Percentiles rank a stretch among this genome's conserved stretches.
These are phyloP conservation scores for Cololabis saira DNA, from an alignment of 2,113 vertebrate species.

Conservation along the genomic window DNA sequence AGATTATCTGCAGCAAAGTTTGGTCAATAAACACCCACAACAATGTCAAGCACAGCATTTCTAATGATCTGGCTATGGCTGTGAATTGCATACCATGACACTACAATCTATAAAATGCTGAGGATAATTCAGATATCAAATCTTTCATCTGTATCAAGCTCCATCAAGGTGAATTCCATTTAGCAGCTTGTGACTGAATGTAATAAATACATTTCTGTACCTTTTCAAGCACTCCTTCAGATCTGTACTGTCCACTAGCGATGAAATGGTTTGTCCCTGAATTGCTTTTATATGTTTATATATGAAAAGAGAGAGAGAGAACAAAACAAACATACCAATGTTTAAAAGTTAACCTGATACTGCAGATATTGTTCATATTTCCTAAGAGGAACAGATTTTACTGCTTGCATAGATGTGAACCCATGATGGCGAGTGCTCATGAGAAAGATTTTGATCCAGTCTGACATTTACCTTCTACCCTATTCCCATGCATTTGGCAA, in stretches of 20 bases:
- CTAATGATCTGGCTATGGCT: neutral
- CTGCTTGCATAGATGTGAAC: neutral
- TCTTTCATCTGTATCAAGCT: neutral
- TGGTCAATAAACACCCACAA: neutral
- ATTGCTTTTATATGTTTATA: slow-evolving; percentile 74
- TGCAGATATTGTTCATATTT: neutral
- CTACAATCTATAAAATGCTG: neutral
- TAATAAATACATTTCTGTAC: neutral
- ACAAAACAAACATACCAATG: too few relatives aligned
- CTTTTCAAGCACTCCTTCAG: slow-evolving; percentile 91
- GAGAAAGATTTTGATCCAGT: neutral
- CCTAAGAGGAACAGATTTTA: slow-evolving; percentile 1
- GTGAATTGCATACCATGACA: neutral
- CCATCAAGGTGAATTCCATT: neutral
- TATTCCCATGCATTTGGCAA: neutral
- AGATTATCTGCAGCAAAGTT: slow-evolving; percentile 79
- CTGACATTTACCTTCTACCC: neutral
- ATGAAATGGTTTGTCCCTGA: slow-evolving; percentile 88
- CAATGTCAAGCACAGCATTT: neutral
- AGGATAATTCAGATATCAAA: neutral
- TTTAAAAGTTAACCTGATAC: neutral
- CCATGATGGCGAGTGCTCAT: neutral
- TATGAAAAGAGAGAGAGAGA: neutral
- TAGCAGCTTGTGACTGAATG: neutral
- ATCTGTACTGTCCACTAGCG: slow-evolving; percentile 87